These are phyloP conservation scores for Plagodis dolabraria DNA, from an alignment of 2,888 invertebrate species.

Conservation along the genomic window DNA sequence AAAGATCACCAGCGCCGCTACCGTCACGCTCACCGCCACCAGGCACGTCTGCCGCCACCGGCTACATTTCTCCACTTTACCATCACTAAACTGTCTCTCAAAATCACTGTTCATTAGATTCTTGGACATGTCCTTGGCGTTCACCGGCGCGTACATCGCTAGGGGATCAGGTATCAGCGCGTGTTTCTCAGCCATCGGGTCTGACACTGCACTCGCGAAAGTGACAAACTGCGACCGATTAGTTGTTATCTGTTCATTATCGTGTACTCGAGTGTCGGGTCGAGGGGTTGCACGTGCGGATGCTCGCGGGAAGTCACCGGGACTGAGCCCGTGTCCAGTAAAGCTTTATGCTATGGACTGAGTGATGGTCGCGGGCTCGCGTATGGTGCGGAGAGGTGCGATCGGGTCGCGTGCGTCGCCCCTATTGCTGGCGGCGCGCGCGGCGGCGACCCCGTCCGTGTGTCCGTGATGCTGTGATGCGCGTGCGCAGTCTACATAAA, in stretches of 20 bases:
- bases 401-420: slow-evolving; percentile 41
- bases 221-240: slow-evolving; percentile 49
- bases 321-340: slow-evolving; percentile 19
- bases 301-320: slow-evolving; percentile 52
- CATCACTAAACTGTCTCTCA: slow-evolving; percentile 67
- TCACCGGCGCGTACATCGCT: slow-evolving; percentile 71
- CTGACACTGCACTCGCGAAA: slow-evolving; percentile 62
- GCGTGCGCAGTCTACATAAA: slow-evolving; percentile 36
- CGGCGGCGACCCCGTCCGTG: slow-evolving; percentile 9
- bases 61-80: slow-evolving; percentile 55
- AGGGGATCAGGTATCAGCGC: slow-evolving; percentile 66
- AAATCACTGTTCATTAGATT: slow-evolving; percentile 78
- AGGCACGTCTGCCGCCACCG: slow-evolving; percentile 56
- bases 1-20: slow-evolving; percentile 54
- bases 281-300: slow-evolving; percentile 42
- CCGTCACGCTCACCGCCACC: slow-evolving; percentile 44
- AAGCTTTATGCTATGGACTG: slow-evolving; percentile 7
- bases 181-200: slow-evolving; percentile 73
- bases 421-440: slow-evolving; percentile 33
- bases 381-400: slow-evolving; percentile 17
- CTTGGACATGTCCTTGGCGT: slow-evolving; percentile 72
- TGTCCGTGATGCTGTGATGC: slow-evolving; percentile 27
- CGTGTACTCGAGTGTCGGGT: slow-evolving; percentile 57
- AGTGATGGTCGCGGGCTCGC: slow-evolving; percentile 40
- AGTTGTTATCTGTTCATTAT: slow-evolving; percentile 70